These are phyloP conservation scores for Erebia ligea DNA, from an alignment of 2,888 invertebrate genomes.

Conservation along the genomic window DNA sequence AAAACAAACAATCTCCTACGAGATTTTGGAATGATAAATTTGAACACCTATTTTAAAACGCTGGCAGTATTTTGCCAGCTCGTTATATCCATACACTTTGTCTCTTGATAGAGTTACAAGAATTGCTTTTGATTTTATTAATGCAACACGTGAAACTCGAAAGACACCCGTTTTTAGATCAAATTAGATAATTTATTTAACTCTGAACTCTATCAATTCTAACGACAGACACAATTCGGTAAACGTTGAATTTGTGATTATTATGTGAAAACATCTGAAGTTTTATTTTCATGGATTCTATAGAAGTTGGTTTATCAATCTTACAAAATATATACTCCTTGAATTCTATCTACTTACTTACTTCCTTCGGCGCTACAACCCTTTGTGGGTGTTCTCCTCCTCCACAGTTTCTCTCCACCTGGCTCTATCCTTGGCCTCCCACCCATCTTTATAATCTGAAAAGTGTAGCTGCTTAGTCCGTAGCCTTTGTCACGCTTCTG, in stretches of 20 bases:
- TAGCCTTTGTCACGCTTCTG: no score
- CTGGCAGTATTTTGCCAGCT: constrained; percentile 25
- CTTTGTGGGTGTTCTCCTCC: no score
- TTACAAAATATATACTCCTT: no score
- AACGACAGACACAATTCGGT: no score
- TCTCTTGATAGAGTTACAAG: constrained; percentile 10
- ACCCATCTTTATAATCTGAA: no score
- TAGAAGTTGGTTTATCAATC: no score
- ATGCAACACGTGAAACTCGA: not conserved
- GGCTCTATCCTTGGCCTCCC: no score
- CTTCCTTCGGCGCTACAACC: no score
- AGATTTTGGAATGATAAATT: constrained; percentile 17
- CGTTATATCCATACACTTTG: constrained; percentile 27
- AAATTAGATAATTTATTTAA: not conserved
- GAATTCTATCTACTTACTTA: no score
- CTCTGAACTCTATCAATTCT: not conserved
- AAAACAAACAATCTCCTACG: constrained; percentile 11
- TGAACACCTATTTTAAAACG: constrained; percentile 29
- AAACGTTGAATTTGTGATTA: no score
- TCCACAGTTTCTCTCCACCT: no score
- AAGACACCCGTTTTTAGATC: not conserved
- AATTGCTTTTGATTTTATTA: constrained; percentile 2
- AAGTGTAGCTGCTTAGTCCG: no score
- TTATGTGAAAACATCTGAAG: not conserved
- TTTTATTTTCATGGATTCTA: not conserved